A percentile compares a stretch with the other conserved stretches of the same genome.
These are phyloP conservation scores for Hiodon alosoides DNA, from an alignment of 2,113 vertebrate species.

Conservation along the genomic window DNA sequence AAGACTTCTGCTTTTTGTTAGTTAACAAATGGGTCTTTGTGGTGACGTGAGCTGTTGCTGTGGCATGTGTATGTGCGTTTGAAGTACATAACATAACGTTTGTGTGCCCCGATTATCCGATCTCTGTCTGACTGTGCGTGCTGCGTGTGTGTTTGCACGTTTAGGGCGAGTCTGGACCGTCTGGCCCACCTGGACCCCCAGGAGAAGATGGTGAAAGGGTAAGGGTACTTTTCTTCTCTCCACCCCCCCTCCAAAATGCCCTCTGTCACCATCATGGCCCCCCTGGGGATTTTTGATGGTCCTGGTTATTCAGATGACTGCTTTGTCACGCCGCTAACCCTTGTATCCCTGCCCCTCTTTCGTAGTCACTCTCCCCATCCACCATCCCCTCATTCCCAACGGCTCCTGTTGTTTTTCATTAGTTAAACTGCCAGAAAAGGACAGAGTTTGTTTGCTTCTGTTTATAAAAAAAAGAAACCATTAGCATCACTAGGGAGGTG, in stretches of 20 bases:
- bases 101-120: not conserved
- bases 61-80: conserved; percentile 8
- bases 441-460: no score
- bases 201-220: conserved; percentile 78
- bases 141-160: conserved; percentile 11
- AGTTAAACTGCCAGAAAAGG: no score
- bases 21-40: conserved; percentile 14
- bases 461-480: no score
- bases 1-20: not conserved
- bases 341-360: no score
- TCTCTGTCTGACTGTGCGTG: not conserved
- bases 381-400: no score
- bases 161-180: conserved; percentile 70
- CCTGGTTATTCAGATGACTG: not conserved
- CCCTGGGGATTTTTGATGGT: not conserved
- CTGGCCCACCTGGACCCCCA: conserved; percentile 60
- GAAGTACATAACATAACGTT: no score
- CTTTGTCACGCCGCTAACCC: not conserved
- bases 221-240: conserved; percentile 30
- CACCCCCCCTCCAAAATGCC: not conserved
- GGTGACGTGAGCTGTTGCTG: conserved; percentile 24
- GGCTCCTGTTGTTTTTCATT: no score
- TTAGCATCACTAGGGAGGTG: no score
- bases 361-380: no score
- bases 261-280: not conserved